Percentiles rank a stretch among this genome's conserved stretches.
Conservation (phyloP, 2,888 invertebrate genomes). For the Rapana venosa region DNA sequence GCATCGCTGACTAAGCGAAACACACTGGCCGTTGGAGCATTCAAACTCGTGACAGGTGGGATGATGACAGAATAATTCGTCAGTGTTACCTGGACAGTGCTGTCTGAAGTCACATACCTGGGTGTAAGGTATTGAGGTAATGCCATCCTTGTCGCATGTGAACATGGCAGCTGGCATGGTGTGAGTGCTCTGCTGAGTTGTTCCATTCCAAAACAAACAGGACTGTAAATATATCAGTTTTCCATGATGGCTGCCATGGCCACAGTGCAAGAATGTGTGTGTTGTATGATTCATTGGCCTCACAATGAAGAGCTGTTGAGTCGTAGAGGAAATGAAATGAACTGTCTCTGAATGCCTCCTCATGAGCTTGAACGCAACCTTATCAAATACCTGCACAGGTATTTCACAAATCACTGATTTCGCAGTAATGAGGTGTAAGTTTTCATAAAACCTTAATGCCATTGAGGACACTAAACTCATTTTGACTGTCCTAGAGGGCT, state of each 20-base stretch:
- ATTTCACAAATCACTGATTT: neutral
- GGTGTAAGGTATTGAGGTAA: neutral
- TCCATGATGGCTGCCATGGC: neutral
- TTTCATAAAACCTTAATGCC: neutral
- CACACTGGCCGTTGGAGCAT: slow-evolving; percentile 41
- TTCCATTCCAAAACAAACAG: neutral
- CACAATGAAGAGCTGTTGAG: neutral
- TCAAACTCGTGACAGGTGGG: slow-evolving; percentile 34
- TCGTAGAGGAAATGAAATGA: neutral
- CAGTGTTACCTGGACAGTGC: neutral
- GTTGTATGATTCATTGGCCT: neutral
- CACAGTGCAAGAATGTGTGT: neutral
- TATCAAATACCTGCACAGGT: neutral
- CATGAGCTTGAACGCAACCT: neutral
- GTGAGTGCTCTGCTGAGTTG: neutral
- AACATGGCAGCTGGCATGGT: neutral
- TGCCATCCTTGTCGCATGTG: neutral
- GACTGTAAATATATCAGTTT: neutral
- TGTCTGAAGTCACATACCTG: neutral
- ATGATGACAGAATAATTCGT: neutral
- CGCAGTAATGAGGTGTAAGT: neutral
- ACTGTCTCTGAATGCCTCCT: too few relatives aligned
- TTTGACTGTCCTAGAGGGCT: neutral
- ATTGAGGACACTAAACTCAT: too few relatives aligned
- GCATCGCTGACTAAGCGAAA: slow-evolving; percentile 15